Conservation (phyloP, 2,888 invertebrate species). For the Escarpia spicata region DNA sequence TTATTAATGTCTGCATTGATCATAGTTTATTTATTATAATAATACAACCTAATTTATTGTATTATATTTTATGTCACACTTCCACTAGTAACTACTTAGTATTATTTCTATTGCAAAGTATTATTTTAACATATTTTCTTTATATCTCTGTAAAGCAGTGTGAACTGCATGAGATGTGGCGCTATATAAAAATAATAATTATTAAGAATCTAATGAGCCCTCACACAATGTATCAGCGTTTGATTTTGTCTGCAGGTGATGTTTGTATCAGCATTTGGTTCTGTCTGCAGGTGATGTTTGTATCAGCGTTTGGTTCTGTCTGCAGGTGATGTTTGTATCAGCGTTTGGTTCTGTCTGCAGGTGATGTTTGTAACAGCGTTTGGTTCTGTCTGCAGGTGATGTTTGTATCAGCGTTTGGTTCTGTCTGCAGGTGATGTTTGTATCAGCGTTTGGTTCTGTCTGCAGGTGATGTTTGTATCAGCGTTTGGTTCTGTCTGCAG, state of each 20-base stretch:
- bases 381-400: conserved; percentile 45
- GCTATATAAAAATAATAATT: too few species aligned
- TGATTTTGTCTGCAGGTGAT: conserved; percentile 45
- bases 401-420: conserved; percentile 43
- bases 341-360: conserved; percentile 39
- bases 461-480: conserved; percentile 55
- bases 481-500: conserved; percentile 39
- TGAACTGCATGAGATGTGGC: too few species aligned
- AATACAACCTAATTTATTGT: too few species aligned
- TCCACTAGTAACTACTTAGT: too few species aligned
- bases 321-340: conserved; percentile 55
- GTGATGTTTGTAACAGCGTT: conserved; percentile 47
- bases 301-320: conserved; percentile 26
- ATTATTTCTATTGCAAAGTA: too few species aligned
- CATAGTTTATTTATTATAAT: too few species aligned
- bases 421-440: conserved; percentile 51
- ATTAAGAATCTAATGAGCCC: too few species aligned
- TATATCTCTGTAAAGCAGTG: too few species aligned
- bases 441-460: conserved; percentile 26
- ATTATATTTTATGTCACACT: too few species aligned
- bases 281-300: conserved; percentile 51
- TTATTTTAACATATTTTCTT: too few species aligned
- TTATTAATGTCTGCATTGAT: too few species aligned
- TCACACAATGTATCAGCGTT: not conserved
- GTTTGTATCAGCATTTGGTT: conserved; percentile 43